Base-by-base conservation (phyloP, 2,888 invertebrate species). In the Andrena minutula region DNA sequence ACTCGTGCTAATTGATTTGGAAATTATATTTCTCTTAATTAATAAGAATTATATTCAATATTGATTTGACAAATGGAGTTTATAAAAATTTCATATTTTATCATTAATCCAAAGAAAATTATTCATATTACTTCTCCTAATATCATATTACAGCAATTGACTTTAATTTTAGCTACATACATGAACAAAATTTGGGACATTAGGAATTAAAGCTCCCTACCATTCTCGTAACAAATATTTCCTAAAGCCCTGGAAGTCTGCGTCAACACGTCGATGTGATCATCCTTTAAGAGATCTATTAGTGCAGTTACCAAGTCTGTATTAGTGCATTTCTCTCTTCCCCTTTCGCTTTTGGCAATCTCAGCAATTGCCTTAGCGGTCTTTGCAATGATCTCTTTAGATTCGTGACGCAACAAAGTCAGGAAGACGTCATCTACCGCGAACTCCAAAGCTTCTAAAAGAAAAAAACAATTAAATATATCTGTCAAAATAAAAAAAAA, bases 221-320 rank as follows among this genome's bases (percentile, higher is more conserved):
- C 97, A 94, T 98, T 98, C 92, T 98, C 97, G 93, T 97, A 98
- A 93, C 98, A 98, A 91, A 98, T 96, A 94, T 98, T 98, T 51
- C 98, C 98, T 28, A 98, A 94, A 2, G 98, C 97, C 89, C 98
- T 95, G 88, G 97, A 97, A 56, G 96, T 95, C 92, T 98, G 97
- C 86, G 96, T 96, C 8, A 96, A 94, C 70, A 96, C 92, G 84
- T 96, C 95, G 81, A 95, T 91, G 79, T 94, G 94, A 12, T 95
- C 94, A 2, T 82, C 83, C 35, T 90, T 89, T 72, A 97, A 91
- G 85, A 96, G 94, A 71, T 94, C 93, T 73, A 96, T 92, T 84
- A 97, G 95, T 65, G 95, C 95, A 75, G 94, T 94, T 70, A 97
- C 95, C 47, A 97, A 94, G 60, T 95, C 95, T 86, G 94, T 94